These are phyloP conservation scores for Monochamus saltuarius DNA, from an alignment of 1,140 invertebrate species.

Conservation along the genomic window DNA sequence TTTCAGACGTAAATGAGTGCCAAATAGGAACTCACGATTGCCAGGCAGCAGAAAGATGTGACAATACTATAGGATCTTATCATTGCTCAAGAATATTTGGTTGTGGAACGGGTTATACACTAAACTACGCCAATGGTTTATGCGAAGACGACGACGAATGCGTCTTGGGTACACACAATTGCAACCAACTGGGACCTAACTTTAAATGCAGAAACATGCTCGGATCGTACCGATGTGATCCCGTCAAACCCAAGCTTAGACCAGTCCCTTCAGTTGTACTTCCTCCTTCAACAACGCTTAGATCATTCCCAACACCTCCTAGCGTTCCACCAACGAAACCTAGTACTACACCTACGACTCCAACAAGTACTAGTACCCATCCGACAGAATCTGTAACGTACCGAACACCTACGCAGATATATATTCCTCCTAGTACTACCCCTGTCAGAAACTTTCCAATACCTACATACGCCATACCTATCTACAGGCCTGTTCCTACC, in stretches of 20 bases:
- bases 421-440: background rate
- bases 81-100: slow-evolving; percentile 78
- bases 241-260: slow-evolving; percentile 37
- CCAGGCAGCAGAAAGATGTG: slow-evolving; percentile 74
- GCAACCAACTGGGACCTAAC: slow-evolving; percentile 61
- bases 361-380: background rate
- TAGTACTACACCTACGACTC: slow-evolving; percentile 9
- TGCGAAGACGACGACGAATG: slow-evolving; percentile 98
- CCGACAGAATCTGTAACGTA: background rate
- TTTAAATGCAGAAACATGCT: slow-evolving; percentile 84
- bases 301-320: background rate
- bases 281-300: slow-evolving; percentile 6
- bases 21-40: slow-evolving; percentile 60
- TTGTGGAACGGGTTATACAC: slow-evolving; percentile 95
- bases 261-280: background rate
- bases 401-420: slow-evolving; percentile 2
- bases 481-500: background rate
- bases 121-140: slow-evolving; percentile 81
- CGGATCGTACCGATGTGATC: slow-evolving; percentile 77
- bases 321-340: slow-evolving; percentile 1
- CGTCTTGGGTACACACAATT: slow-evolving; percentile 75
- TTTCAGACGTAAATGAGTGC: slow-evolving; percentile 65
- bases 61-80: slow-evolving; percentile 87
- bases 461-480: background rate
- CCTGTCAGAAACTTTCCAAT: too few species aligned